These are phyloP conservation scores for Percina caprodes DNA, from an alignment of 2,113 vertebrate genomes.

Conservation along the genomic window DNA sequence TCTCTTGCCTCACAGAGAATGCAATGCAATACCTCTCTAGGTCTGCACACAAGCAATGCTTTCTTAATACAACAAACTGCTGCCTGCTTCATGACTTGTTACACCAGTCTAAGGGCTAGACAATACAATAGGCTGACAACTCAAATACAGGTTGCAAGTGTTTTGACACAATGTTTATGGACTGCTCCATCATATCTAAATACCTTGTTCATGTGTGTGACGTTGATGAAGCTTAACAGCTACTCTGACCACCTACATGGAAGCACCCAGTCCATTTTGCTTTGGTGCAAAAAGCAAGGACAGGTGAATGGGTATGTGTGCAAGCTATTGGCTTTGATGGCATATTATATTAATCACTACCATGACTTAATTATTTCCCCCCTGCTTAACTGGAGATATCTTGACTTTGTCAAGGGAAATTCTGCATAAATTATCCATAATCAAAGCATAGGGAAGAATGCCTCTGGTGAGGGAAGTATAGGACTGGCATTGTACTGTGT, in stretches of 20 bases:
- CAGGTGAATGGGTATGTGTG: slow-evolving; percentile 1
- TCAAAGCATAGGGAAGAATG: slow-evolving; percentile 49
- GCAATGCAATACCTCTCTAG: not conserved
- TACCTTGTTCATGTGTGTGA: slow-evolving; percentile 11
- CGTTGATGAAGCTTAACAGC: slow-evolving; percentile 7
- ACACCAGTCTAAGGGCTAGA: not conserved
- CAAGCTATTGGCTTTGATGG: slow-evolving; percentile 30
- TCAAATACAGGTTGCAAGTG: not conserved
- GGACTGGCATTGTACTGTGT: slow-evolving; percentile 42
- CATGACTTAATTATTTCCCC: slow-evolving; percentile 57
- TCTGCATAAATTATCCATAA: slow-evolving; percentile 58
- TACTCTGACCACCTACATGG: slow-evolving; percentile 24
- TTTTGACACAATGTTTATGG: slow-evolving; percentile 19
- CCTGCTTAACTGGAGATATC: slow-evolving; percentile 58
- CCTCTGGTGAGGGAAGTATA: slow-evolving; percentile 34
- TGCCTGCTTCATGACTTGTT: not conserved
- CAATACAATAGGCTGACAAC: not conserved
- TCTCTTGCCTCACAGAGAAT: not conserved
- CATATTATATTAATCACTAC: slow-evolving; percentile 55
- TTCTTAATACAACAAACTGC: not conserved
- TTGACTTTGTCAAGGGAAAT: slow-evolving; percentile 53
- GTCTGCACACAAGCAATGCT: not conserved
- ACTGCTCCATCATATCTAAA: slow-evolving; percentile 39
- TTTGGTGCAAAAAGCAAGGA: slow-evolving; percentile 32
- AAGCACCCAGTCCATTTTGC: slow-evolving; percentile 14